phyloP scores from a whole-genome alignment of 2,888 invertebrate species.

The Argyra leucocephala region DNA sequence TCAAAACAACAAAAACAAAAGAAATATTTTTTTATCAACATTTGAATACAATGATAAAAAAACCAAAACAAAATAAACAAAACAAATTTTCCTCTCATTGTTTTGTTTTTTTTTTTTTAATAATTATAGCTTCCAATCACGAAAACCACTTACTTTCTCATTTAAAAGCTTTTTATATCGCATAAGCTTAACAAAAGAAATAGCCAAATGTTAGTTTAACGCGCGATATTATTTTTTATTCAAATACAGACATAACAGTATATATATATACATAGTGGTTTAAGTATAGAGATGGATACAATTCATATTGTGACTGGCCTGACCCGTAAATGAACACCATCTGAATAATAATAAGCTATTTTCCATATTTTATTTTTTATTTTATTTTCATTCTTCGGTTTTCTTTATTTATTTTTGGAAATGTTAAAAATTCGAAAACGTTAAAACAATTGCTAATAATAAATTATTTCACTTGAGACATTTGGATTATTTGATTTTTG shows the following conservation, averaged over 20 bases:
- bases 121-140: conserved; percentile 11
- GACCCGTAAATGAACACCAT: neutral
- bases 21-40: neutral
- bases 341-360: neutral
- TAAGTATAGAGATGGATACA: neutral
- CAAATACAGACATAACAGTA: too few species aligned
- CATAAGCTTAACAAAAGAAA: neutral
- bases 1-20: too few species aligned
- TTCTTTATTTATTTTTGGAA: too few species aligned
- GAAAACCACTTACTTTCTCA: conserved; percentile 9
- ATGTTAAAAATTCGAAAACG: too few species aligned
- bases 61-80: too few species aligned
- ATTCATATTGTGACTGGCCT: neutral
- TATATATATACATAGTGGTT: neutral
- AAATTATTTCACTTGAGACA: too few species aligned
- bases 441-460: too few species aligned
- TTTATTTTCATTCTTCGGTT: neutral
- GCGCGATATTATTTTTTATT: too few species aligned
- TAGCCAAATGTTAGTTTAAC: neutral
- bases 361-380: neutral
- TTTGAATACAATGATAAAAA: neutral
- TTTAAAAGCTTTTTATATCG: conserved; percentile 3
- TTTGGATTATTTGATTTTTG: too few species aligned
- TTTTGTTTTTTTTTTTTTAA: neutral
- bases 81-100: neutral